phyloP scores from a whole-genome alignment of 2,797 vertebrate species.

The Tenualosa thibaudeaui region DNA sequence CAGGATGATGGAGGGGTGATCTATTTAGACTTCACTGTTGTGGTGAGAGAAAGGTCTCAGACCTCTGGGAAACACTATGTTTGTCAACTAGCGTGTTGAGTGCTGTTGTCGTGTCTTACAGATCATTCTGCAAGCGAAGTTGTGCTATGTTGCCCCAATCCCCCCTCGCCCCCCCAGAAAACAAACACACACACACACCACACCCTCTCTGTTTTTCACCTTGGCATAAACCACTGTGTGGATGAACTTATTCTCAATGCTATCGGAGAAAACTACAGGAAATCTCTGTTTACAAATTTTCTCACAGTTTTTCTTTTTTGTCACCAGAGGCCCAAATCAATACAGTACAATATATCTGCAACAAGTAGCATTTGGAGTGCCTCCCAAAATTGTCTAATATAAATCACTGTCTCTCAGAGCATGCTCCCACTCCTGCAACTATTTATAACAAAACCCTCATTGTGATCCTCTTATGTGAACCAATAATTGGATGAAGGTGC shows the following conservation, averaged over 20 bases:
- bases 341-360: not conserved
- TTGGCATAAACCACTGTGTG: too few relatives aligned
- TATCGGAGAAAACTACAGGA: too few relatives aligned
- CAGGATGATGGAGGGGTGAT: constrained; percentile 30
- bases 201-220: too few relatives aligned
- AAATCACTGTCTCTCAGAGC: not conserved
- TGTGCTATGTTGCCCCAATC: not conserved
- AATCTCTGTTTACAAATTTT: not conserved
- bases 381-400: not conserved
- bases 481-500: constrained; percentile 17
- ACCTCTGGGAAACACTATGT: constrained; percentile 49
- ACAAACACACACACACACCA: too few relatives aligned
- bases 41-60: constrained; percentile 37
- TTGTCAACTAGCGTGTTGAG: constrained; percentile 43
- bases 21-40: constrained; percentile 51
- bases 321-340: not conserved
- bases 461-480: not conserved
- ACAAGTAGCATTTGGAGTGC: not conserved
- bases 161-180: too few relatives aligned
- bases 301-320: too few relatives aligned
- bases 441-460: not conserved
- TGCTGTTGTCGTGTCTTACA: constrained; percentile 44
- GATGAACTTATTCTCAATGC: too few relatives aligned
- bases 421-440: not conserved
- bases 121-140: not conserved